Evolutionary conservation across 30 jellyfish, hydroid and myxozoan species (phyloP).

Genomic region (Aurelia aurita complex sp. Pacific): DNA sequence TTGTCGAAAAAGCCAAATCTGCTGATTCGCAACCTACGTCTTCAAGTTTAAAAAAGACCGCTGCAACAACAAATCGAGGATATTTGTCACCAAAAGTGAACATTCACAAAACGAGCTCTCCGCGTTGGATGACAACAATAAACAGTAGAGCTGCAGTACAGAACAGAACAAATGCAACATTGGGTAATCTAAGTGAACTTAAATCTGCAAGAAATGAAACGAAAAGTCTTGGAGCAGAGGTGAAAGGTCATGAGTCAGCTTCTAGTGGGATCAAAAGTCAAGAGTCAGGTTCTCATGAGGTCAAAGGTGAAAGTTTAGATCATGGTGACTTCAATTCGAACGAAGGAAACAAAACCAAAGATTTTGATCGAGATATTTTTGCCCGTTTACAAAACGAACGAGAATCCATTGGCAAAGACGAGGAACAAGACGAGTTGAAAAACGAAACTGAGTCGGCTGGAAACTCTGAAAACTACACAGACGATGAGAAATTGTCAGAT

Average conservation of each 20-base stretch:
- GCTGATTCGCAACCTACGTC: no score
- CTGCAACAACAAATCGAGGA: no score
- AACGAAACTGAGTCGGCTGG: background rate
- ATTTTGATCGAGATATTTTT: conserved; percentile 47
- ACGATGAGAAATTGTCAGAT: background rate
- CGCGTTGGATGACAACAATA: no score
- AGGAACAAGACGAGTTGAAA: background rate
- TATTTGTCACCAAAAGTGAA: no score
- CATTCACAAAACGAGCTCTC: no score
- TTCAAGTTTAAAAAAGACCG: no score
- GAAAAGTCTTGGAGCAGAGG: background rate
- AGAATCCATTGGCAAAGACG: conserved; percentile 45
- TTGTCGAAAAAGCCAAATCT: no score
- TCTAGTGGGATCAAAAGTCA: background rate
- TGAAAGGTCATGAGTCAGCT: background rate
- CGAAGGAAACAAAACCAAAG: background rate
- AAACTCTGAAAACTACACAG: background rate
- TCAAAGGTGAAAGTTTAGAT: background rate
- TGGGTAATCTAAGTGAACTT: no score
- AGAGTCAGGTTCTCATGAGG: background rate
- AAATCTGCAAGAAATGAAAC: no score
- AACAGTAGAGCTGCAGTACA: no score
- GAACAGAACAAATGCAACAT: no score
- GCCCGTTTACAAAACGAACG: conserved; percentile 32
- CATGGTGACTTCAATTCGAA: background rate